Base-by-base conservation (phyloP, 2,888 invertebrate species). In the Desoria tigrina region DNA sequence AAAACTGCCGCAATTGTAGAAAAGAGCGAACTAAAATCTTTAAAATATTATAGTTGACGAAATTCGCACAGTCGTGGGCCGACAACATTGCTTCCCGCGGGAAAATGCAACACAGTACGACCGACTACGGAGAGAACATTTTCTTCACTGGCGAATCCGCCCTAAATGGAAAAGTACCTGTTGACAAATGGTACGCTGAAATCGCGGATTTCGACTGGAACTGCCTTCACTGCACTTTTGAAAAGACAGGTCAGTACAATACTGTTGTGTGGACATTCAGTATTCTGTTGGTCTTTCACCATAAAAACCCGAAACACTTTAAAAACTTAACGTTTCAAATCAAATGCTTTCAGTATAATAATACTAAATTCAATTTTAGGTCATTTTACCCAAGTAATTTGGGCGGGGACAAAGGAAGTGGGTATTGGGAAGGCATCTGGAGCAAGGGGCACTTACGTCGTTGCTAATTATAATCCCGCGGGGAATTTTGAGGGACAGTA, bases 391-490 rank as follows among this genome's bases (percentile, higher is more conserved):
- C 93, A 93, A 81, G 86, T 93, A 37, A 57, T 66, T 42, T 92
- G 92, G 92, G 86, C 87, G 74, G 86, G 85, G 54, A 87, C 86
- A 65, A 85, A 83, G 61, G 86, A 89, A 77, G 78, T 93, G 9
- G 93, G 93, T 0, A 87, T 70, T 7, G 32, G 6, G 6, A 32
- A 32, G 23, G 23, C 45, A 16, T 18, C 18, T 9, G 45, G 45
- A 45, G 9, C 6, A 23, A 58, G 57, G 11, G 85, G 88, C 73
- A 90, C 87, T 79, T 73, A 62, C 53, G 92, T 95, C 0, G 95
- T 96, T 0, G 92, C 90, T 39, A 90, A 93, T 80, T 96, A 96
- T 79, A 86, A 86, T 76, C 96, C 96, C 0, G 89, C 94, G 0
- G 96, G 95, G 1, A 96, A 96, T 80, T 70, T 74, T 42, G 39